A percentile compares a stretch with the other conserved stretches of the same genome.
Conservation (phyloP, 2,797 vertebrate genomes). For the Lateolabrax maculatus region DNA sequence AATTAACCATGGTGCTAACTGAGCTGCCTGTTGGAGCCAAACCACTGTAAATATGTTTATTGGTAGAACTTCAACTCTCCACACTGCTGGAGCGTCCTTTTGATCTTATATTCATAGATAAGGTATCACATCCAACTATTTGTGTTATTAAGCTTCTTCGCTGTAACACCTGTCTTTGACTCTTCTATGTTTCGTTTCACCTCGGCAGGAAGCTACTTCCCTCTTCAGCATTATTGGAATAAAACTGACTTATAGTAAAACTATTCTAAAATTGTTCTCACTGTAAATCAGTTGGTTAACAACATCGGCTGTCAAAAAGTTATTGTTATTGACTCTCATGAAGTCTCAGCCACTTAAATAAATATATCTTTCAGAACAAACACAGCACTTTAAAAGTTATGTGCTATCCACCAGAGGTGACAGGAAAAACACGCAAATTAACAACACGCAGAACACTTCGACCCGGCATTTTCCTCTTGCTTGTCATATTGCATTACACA, state of each 20-base stretch:
- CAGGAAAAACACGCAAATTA: conserved; percentile 19
- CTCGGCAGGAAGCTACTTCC: neutral
- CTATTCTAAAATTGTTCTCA: conserved; percentile 12
- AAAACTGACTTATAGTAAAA: conserved; percentile 13
- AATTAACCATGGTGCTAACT: conserved; percentile 27
- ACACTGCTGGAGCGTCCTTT: neutral
- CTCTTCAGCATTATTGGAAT: neutral
- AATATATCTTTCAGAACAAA: conserved; percentile 5
- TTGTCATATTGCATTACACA: conserved; percentile 11
- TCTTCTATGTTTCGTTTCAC: neutral
- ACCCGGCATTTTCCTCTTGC: neutral
- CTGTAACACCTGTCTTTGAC: neutral
- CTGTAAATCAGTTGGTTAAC: conserved; percentile 25
- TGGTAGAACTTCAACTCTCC: neutral
- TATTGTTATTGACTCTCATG: conserved; percentile 1
- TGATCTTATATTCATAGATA: neutral
- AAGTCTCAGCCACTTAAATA: neutral
- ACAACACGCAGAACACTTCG: neutral
- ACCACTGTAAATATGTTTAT: conserved; percentile 10
- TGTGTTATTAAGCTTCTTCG: neutral
- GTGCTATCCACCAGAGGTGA: conserved; percentile 34
- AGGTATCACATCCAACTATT: neutral
- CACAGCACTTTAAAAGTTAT: conserved; percentile 15
- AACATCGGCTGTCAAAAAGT: neutral
- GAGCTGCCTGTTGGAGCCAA: neutral